These are phyloP conservation scores for Pelobates cultripes DNA, from an alignment of 2,797 vertebrate species.

Conservation along the genomic window DNA sequence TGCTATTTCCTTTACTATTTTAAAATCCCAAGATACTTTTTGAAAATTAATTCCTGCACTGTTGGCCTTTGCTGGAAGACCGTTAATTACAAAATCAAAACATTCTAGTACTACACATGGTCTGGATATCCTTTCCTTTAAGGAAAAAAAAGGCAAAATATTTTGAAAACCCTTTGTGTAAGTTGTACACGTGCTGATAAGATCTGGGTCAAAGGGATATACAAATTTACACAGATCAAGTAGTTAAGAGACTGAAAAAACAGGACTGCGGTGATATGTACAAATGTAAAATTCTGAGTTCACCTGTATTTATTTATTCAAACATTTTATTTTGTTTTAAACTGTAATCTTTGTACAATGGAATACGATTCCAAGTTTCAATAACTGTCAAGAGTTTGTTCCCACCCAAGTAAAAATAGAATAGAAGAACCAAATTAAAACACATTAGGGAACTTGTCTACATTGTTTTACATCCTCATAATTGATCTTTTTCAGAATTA, in stretches of 20 bases:
- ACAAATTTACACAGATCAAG: slow-evolving; percentile 31
- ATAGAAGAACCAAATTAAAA: not conserved
- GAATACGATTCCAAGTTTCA: slow-evolving; percentile 7
- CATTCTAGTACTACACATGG: slow-evolving; percentile 15
- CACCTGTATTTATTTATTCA: slow-evolving; percentile 43
- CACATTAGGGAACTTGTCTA: not conserved
- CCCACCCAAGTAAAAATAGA: slow-evolving; percentile 30
- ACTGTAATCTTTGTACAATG: slow-evolving; percentile 24
- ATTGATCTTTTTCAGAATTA: slow-evolving; percentile 1
- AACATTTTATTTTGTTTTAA: slow-evolving; percentile 23
- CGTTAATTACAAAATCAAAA: slow-evolving; percentile 28
- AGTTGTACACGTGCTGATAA: slow-evolving; percentile 36
- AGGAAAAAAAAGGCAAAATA: slow-evolving; percentile 27
- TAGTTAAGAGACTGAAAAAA: not conserved
- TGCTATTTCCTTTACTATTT: slow-evolving; percentile 44
- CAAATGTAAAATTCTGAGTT: slow-evolving; percentile 27
- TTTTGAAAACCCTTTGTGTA: slow-evolving; percentile 41
- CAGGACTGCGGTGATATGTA: slow-evolving; percentile 4
- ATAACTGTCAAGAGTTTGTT: slow-evolving; percentile 17
- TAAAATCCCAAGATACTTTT: slow-evolving; percentile 22
- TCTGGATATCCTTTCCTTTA: slow-evolving; percentile 38
- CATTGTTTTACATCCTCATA: slow-evolving; percentile 16
- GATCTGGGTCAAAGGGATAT: slow-evolving; percentile 39
- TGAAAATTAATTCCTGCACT: slow-evolving; percentile 24
- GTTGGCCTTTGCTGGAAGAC: slow-evolving; percentile 28